phyloP scores from a whole-genome alignment of 1,140 invertebrate species.

The Drosophila teissieri region DNA sequence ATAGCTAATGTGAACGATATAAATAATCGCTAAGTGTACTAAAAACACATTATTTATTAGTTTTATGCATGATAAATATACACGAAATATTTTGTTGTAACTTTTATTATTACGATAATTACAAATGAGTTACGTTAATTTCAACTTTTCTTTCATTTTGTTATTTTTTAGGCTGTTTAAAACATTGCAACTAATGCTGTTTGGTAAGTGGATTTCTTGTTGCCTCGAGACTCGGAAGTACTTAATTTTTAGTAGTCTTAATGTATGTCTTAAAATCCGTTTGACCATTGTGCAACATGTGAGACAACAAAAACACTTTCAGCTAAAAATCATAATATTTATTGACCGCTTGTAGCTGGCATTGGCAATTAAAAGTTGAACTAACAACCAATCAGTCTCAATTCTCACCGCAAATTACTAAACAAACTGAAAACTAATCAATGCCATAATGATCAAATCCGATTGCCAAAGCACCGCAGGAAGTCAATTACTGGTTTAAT shows the following conservation, averaged over 20 bases:
- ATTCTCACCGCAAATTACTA: conserved; percentile 1
- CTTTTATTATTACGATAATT: no score
- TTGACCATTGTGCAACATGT: not conserved
- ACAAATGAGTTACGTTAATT: no score
- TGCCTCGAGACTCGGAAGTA: not conserved
- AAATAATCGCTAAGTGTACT: not conserved
- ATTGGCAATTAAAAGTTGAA: conserved; percentile 6
- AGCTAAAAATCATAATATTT: not conserved
- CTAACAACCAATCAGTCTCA: conserved; percentile 3
- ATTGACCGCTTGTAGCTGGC: not conserved
- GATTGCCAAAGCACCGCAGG: conserved; percentile 54
- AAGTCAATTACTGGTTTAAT: conserved; percentile 67
- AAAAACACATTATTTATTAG: not conserved
- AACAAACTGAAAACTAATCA: conserved; percentile 40
- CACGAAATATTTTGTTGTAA: no score
- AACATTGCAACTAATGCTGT: no score
- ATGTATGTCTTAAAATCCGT: not conserved
- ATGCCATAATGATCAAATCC: conserved; percentile 35
- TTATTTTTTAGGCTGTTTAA: no score
- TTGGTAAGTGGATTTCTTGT: no score
- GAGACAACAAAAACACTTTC: not conserved
- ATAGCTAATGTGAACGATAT: not conserved
- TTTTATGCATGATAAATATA: not conserved
- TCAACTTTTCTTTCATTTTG: no score
- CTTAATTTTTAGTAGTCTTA: not conserved